phyloP scores from a whole-genome alignment of 1,140 invertebrate genomes.

The Anthonomus grandis region DNA sequence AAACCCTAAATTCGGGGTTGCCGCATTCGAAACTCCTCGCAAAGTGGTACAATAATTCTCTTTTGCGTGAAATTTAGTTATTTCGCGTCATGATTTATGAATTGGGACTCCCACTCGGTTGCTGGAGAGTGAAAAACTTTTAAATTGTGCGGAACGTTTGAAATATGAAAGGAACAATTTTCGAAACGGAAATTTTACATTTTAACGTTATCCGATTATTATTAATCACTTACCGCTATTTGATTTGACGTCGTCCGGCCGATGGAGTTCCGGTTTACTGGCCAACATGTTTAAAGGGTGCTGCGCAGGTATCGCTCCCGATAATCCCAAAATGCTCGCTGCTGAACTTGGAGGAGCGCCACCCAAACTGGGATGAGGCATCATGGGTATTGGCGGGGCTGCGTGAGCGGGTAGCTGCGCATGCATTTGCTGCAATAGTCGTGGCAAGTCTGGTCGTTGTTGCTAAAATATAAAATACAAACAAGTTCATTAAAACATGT shows the following conservation, averaged over 20 bases:
- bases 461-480: slow-evolving; percentile 56
- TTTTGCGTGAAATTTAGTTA: slow-evolving; percentile 20
- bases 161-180: neutral
- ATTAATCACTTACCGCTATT: slow-evolving; percentile 60
- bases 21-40: slow-evolving; percentile 14
- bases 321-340: slow-evolving; percentile 56
- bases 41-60: slow-evolving; percentile 22
- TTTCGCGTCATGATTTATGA: slow-evolving; percentile 20
- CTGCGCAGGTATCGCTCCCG: slow-evolving; percentile 54
- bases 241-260: slow-evolving; percentile 61
- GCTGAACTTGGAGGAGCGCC: slow-evolving; percentile 59
- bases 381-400: slow-evolving; percentile 67
- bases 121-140: slow-evolving; percentile 16
- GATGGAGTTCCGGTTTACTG: slow-evolving; percentile 70
- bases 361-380: slow-evolving; percentile 71
- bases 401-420: slow-evolving; percentile 78
- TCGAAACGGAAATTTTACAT: neutral
- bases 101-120: slow-evolving; percentile 14
- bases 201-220: too few relatives aligned
- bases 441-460: slow-evolving; percentile 72
- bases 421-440: slow-evolving; percentile 86
- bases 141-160: slow-evolving; percentile 15
- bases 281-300: slow-evolving; percentile 68
- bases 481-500: neutral
- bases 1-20: slow-evolving; percentile 6